phyloP scores from a whole-genome alignment of 2,113 vertebrate species.

The Bagarius yarrelli region DNA sequence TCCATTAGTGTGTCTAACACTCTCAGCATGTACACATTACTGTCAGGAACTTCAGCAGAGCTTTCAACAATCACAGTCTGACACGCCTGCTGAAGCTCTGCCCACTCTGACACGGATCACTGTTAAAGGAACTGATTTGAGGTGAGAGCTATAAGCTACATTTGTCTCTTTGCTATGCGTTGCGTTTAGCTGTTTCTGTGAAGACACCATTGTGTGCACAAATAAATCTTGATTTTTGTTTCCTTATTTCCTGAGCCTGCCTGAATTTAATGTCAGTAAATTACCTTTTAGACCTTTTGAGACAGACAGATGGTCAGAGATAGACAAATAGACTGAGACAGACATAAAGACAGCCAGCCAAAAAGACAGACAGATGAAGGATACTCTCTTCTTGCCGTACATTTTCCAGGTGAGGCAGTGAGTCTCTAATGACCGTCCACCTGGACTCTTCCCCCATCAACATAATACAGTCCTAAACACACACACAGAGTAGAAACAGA shows the following conservation, averaged over 20 bases:
- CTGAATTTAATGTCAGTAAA: too few relatives aligned
- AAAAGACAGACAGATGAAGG: constrained; percentile 61
- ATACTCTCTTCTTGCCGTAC: constrained; percentile 76
- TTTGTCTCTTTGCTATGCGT: too few relatives aligned
- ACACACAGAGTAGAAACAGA: constrained; percentile 20
- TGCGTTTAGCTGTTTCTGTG: too few relatives aligned
- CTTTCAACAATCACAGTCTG: constrained; percentile 67
- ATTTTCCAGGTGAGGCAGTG: constrained; percentile 67
- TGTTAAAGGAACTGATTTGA: constrained; percentile 63
- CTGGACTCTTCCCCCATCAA: constrained; percentile 70
- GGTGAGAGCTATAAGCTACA: not conserved
- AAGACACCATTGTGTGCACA: too few relatives aligned
- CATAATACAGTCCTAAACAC: constrained; percentile 77
- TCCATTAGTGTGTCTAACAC: constrained; percentile 85
- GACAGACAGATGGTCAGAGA: not conserved
- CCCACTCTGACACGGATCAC: constrained; percentile 76
- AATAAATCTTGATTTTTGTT: too few relatives aligned
- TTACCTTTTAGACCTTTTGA: too few relatives aligned
- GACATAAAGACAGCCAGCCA: not conserved
- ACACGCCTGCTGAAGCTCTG: constrained; percentile 67
- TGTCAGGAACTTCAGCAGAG: constrained; percentile 72
- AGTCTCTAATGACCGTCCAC: constrained; percentile 72
- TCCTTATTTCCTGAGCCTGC: too few relatives aligned
- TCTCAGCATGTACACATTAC: constrained; percentile 85
- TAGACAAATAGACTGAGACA: not conserved